These are phyloP conservation scores for Danaus plexippus DNA, from an alignment of 1,140 invertebrate genomes.

Conservation along the genomic window DNA sequence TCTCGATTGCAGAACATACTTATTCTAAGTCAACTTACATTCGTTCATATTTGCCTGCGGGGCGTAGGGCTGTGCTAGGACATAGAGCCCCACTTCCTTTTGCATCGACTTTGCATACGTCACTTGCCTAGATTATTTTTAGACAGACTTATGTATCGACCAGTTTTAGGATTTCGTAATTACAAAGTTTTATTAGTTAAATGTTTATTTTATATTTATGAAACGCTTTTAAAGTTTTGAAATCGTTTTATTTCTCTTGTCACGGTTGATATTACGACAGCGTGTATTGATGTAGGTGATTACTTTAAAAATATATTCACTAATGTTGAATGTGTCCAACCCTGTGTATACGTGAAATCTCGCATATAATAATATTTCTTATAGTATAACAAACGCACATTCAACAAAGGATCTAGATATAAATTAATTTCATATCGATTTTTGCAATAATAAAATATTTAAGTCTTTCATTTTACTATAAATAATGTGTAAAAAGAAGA, in stretches of 20 bases:
- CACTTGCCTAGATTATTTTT: constrained; percentile 17
- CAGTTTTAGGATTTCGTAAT: too few species aligned
- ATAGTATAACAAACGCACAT: constrained; percentile 65
- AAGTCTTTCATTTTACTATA: too few species aligned
- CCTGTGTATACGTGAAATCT: constrained; percentile 71
- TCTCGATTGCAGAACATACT: constrained; percentile 70
- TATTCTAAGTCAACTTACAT: constrained; percentile 73
- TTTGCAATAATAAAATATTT: too few species aligned
- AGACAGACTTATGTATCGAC: not conserved
- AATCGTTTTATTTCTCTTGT: too few species aligned
- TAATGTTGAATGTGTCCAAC: constrained; percentile 28
- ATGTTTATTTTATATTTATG: too few species aligned
- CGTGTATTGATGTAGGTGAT: too few species aligned
- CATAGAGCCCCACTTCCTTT: constrained; percentile 28
- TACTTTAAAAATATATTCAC: too few species aligned
- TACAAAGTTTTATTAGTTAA: too few species aligned
- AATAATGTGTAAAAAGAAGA: too few species aligned
- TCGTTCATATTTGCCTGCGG: constrained; percentile 72
- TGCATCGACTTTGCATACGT: constrained; percentile 18
- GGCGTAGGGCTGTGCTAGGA: constrained; percentile 62
- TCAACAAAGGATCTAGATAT: constrained; percentile 5
- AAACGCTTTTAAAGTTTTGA: too few species aligned
- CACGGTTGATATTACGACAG: too few species aligned
- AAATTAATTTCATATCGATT: too few species aligned
- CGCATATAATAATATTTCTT: constrained; percentile 72